Conservation (phyloP, 2,113 vertebrate species). For the Protobothrops mucrosquamatus region DNA sequence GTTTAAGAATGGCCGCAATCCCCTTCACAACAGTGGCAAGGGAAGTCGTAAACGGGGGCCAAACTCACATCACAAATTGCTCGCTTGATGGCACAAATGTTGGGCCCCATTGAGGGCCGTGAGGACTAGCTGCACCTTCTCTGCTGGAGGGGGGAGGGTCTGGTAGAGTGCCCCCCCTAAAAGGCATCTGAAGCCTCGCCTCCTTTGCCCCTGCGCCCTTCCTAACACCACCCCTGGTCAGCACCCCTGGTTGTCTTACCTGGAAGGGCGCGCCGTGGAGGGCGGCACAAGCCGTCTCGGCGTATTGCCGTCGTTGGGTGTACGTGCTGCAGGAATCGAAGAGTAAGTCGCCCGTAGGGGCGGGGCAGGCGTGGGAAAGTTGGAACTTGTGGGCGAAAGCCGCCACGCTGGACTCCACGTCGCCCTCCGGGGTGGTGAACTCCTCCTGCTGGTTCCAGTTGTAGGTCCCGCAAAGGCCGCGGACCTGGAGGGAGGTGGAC, state of each 20-base stretch:
- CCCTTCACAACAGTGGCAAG: no score
- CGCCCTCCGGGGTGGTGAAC: conserved; percentile 84
- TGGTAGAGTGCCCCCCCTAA: no score
- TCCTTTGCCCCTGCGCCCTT: no score
- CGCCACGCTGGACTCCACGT: conserved; percentile 73
- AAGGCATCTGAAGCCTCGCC: no score
- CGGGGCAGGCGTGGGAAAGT: conserved; percentile 60
- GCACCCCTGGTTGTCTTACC: conserved; percentile 60
- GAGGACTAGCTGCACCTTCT: no score
- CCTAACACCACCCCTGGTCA: fast-evolving
- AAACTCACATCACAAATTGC: no score
- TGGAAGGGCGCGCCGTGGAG: conserved; percentile 76
- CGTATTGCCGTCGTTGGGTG: conserved; percentile 67
- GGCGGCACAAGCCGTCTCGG: conserved; percentile 74
- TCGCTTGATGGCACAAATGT: no score
- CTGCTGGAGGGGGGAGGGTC: no score
- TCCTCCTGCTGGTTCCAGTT: conserved; percentile 89
- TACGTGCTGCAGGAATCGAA: conserved; percentile 73
- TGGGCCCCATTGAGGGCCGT: no score
- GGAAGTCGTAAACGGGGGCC: no score
- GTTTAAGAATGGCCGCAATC: no score
- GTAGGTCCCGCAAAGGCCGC: conserved; percentile 87
- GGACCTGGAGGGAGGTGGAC: conserved; percentile 70
- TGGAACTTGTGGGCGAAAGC: conserved; percentile 81
- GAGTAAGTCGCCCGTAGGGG: neutral